Evolutionary conservation across 1,140 invertebrate species (phyloP).

Genomic region (Zaprionus africanus): DNA sequence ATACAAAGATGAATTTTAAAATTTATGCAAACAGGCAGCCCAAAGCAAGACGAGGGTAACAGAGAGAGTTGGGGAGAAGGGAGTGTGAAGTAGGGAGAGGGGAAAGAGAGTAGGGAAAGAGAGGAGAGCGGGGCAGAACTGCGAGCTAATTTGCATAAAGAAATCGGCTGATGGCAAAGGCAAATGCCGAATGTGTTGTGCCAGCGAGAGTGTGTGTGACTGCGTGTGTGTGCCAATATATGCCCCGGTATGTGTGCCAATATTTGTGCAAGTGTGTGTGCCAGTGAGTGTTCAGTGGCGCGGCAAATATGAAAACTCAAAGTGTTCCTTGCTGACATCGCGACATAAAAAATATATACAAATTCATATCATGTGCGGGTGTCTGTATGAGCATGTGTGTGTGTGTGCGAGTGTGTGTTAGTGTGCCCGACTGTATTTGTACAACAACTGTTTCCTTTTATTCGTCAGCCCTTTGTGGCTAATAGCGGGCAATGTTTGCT

Average conservation of each 20-base stretch:
- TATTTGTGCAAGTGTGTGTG: constrained; percentile 22
- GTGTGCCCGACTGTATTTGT: constrained; percentile 14
- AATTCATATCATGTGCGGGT: constrained; percentile 6
- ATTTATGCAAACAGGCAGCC: constrained; percentile 75
- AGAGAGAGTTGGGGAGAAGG: neutral
- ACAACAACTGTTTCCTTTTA: constrained; percentile 71
- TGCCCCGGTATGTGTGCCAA: constrained; percentile 1
- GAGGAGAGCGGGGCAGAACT: constrained; percentile 17
- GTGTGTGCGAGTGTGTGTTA: neutral
- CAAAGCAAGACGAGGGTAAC: constrained; percentile 13
- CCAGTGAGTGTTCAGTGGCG: constrained; percentile 56
- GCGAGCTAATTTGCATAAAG: constrained; percentile 78
- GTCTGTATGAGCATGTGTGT: neutral
- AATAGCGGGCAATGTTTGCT: constrained; percentile 62
- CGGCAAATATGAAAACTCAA: constrained; percentile 77
- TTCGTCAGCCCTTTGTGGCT: constrained; percentile 74
- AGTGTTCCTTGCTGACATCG: constrained; percentile 76
- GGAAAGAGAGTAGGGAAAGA: constrained; percentile 28
- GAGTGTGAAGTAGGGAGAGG: neutral
- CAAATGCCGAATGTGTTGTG: constrained; percentile 39
- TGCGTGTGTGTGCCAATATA: constrained; percentile 1
- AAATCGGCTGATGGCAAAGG: constrained; percentile 65
- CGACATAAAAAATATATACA: constrained; percentile 62
- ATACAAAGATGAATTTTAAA: constrained; percentile 74
- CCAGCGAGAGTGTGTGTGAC: constrained; percentile 4